Evolutionary conservation across 2,113 vertebrate genomes (phyloP).

Genomic region (Phyllostomus discolor): DNA sequence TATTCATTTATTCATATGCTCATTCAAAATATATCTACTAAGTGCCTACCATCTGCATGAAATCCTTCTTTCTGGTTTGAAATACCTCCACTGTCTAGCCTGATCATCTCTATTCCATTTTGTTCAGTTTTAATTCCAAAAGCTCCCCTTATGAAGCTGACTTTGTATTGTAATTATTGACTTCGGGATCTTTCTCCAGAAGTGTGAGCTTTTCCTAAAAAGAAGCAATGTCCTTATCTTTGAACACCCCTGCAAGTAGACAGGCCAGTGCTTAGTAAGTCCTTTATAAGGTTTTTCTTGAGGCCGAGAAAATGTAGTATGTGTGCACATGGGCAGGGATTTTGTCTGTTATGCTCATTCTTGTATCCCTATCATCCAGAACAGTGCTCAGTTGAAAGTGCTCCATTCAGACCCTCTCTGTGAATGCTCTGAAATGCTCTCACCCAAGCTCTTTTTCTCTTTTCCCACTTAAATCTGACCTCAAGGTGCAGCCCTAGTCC

Average conservation of each 20-base stretch:
- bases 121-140: background rate
- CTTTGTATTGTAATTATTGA: background rate
- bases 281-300: background rate
- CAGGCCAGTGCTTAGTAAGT: background rate
- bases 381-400: background rate
- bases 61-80: background rate
- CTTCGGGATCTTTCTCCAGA: background rate
- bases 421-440: background rate
- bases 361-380: background rate
- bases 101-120: background rate
- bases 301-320: background rate
- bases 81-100: background rate
- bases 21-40: conserved; percentile 6
- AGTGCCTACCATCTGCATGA: background rate
- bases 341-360: background rate
- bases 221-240: background rate
- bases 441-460: background rate
- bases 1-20: background rate
- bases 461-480: background rate
- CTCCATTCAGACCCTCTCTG: background rate
- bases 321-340: background rate
- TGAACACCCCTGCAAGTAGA: background rate
- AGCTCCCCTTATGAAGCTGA: background rate
- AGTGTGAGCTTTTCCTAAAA: background rate
- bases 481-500: background rate